Conservation (phyloP, 2,113 vertebrate species). For the Gobius niger region DNA sequence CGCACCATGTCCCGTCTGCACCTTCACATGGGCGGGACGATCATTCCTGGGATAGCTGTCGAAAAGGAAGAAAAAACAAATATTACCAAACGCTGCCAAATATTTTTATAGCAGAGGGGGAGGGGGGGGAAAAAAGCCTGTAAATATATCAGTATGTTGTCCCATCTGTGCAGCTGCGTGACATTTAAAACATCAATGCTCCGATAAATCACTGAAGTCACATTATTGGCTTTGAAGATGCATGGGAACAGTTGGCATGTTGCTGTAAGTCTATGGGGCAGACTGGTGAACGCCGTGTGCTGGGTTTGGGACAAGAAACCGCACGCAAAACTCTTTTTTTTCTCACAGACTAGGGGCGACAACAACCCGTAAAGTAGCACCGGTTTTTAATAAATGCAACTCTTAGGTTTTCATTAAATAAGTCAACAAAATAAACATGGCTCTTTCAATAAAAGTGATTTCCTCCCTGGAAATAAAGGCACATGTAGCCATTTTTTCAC, state of each 20-base stretch:
- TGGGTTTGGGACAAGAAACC: neutral
- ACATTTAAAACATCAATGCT: conserved; percentile 61
- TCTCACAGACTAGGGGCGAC: too few species aligned
- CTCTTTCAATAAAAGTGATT: too few species aligned
- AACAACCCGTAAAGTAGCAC: too few species aligned
- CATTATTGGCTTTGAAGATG: conserved; percentile 36
- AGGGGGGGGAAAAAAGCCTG: conserved; percentile 32
- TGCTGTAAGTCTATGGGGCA: conserved; percentile 38
- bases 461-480: too few species aligned
- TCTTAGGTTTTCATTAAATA: too few species aligned
- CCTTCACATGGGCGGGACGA: conserved; percentile 96
- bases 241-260: conserved; percentile 39
- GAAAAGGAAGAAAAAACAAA: conserved; percentile 44
- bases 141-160: conserved; percentile 64
- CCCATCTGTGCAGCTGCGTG: conserved; percentile 66
- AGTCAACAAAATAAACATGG: too few species aligned
- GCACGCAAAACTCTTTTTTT: too few species aligned
- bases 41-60: conserved; percentile 94
- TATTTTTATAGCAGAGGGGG: conserved; percentile 41
- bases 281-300: conserved; percentile 52
- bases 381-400: too few species aligned
- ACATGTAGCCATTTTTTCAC: too few species aligned
- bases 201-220: conserved; percentile 59
- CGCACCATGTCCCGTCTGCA: conserved; percentile 68
- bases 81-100: conserved; percentile 47